These are phyloP conservation scores for Diceros bicornis DNA, from an alignment of 2,797 vertebrate genomes.

Conservation along the genomic window DNA sequence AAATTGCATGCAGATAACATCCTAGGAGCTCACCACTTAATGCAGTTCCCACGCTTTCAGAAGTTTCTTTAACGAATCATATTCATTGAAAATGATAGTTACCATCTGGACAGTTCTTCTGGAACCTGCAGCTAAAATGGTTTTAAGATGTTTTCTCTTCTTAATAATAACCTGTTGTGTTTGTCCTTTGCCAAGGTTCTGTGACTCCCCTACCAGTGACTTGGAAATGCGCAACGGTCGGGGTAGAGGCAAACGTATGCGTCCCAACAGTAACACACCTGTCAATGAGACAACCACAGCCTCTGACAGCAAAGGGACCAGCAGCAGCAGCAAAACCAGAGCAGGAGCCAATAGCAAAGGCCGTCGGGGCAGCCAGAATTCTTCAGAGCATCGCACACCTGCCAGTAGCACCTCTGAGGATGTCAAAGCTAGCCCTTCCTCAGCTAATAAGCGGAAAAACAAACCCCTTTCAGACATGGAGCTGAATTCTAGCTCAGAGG, in stretches of 20 bases:
- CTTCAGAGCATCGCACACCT: constrained; percentile 96
- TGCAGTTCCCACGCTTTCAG: neutral
- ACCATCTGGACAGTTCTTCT: constrained; percentile 42
- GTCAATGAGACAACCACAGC: constrained; percentile 95
- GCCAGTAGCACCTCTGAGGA: constrained; percentile 95
- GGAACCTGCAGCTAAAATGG: neutral
- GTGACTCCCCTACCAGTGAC: constrained; percentile 99
- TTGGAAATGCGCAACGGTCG: constrained; percentile 99
- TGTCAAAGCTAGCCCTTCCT: constrained; percentile 97
- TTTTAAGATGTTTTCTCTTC: constrained; percentile 50
- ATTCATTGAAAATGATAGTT: constrained; percentile 39
- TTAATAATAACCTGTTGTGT: constrained; percentile 66
- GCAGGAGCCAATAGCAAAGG: constrained; percentile 98
- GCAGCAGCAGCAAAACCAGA: constrained; percentile 96
- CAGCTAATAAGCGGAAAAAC: constrained; percentile 96
- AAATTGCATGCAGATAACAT: neutral
- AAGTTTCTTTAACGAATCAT: constrained; percentile 1
- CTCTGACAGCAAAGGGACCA: constrained; percentile 93
- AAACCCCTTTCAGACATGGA: constrained; percentile 99
- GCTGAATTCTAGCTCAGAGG: constrained; percentile 99
- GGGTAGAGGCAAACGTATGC: constrained; percentile 97
- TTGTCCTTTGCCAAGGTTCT: constrained; percentile 93
- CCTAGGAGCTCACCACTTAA: neutral
- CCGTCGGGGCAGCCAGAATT: constrained; percentile 97
- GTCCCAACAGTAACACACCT: constrained; percentile 97